These are phyloP conservation scores for Calameuta idolon DNA, from an alignment of 2,888 invertebrate genomes.

Conservation along the genomic window DNA sequence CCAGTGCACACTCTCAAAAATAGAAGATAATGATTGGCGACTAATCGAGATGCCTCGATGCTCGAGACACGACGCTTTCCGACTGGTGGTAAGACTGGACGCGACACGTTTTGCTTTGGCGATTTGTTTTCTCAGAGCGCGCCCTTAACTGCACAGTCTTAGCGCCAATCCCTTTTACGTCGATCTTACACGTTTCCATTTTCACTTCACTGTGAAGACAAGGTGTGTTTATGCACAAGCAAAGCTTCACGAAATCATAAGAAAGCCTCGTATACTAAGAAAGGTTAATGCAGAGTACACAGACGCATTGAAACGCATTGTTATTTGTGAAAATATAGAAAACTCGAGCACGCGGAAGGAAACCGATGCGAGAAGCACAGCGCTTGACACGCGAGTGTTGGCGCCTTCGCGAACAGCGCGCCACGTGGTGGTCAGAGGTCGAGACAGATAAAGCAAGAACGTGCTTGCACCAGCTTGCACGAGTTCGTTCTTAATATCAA, in stretches of 20 bases:
- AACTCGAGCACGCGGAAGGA: neutral
- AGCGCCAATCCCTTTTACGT: neutral
- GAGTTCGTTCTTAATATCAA: neutral
- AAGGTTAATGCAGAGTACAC: neutral
- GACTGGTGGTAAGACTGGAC: neutral
- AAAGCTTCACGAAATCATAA: neutral
- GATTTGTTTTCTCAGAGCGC: neutral
- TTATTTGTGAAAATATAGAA: neutral
- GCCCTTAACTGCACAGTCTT: neutral
- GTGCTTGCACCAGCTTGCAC: neutral
- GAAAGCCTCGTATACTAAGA: neutral
- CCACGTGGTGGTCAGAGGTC: slow-evolving; percentile 55
- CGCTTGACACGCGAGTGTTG: slow-evolving; percentile 42
- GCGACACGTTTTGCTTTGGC: neutral
- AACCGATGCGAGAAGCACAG: neutral
- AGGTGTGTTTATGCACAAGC: neutral
- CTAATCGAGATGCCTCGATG: neutral
- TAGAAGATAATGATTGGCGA: neutral
- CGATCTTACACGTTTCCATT: neutral
- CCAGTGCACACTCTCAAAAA: neutral
- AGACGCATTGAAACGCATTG: neutral
- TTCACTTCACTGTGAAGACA: neutral
- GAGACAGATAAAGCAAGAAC: slow-evolving; percentile 13
- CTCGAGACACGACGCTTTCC: neutral
- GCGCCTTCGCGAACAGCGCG: slow-evolving; percentile 30